Evolutionary conservation across 2,888 invertebrate species (phyloP).

Genomic region (Volucella inanis): DNA sequence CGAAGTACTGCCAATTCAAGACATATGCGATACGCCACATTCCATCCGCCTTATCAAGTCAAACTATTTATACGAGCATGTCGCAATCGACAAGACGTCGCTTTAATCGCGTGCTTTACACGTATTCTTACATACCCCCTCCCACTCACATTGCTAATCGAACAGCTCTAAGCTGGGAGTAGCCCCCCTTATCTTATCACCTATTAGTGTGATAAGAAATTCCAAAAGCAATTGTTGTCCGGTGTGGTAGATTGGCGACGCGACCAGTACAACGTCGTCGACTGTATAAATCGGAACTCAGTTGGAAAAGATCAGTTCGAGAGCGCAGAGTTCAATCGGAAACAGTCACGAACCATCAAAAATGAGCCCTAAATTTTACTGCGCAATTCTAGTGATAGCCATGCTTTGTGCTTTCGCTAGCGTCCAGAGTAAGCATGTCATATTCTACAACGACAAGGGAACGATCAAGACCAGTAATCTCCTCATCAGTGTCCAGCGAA

Average conservation of each 20-base stretch:
- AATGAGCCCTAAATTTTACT: conserved; percentile 32
- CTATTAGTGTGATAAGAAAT: conserved; percentile 28
- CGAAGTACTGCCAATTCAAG: conserved; percentile 10
- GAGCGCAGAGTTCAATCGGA: conserved; percentile 19
- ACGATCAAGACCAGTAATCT: conserved; percentile 78
- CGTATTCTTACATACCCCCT: background rate
- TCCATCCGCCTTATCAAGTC: background rate
- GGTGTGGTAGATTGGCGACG: background rate
- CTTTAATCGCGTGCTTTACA: conserved; percentile 6
- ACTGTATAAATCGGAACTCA: conserved; percentile 23
- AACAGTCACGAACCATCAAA: background rate
- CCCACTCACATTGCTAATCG: background rate
- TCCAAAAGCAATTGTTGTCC: conserved; percentile 20
- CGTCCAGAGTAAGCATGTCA: conserved; percentile 75
- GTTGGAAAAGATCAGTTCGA: conserved; percentile 40
- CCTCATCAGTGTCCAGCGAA: conserved; percentile 76
- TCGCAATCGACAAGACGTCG: background rate
- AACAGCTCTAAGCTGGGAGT: background rate
- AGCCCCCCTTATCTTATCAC: conserved; percentile 38
- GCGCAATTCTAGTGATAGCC: conserved; percentile 66
- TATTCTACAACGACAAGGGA: conserved; percentile 77
- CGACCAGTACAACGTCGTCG: background rate
- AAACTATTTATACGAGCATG: conserved; percentile 21
- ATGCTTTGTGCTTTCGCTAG: conserved; percentile 73
- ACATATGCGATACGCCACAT: conserved; percentile 1